Conservation (phyloP, 1,140 invertebrate species). For the Apis mellifera region DNA sequence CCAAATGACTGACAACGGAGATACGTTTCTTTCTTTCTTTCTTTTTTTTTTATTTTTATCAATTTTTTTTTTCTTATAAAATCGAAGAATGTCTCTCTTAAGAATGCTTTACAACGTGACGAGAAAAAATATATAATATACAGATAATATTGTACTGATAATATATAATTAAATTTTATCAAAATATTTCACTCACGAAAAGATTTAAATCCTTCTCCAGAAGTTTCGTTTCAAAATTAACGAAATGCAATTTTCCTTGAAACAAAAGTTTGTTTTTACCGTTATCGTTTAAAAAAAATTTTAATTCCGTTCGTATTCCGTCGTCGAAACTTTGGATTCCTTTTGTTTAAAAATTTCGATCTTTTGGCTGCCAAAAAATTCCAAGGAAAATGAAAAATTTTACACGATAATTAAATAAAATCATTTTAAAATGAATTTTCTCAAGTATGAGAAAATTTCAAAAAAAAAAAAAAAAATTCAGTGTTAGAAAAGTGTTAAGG, state of each 20-base stretch:
- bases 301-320: not conserved
- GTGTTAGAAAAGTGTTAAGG: not conserved
- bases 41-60: not conserved
- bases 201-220: not conserved
- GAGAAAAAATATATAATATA: not conserved
- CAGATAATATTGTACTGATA: too few relatives aligned
- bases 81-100: not conserved
- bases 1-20: constrained; percentile 40
- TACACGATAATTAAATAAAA: not conserved
- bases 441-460: not conserved
- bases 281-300: too few relatives aligned
- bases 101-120: not conserved
- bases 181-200: not conserved
- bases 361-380: not conserved
- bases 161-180: not conserved
- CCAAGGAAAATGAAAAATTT: not conserved
- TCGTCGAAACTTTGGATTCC: not conserved
- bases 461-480: not conserved
- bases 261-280: too few relatives aligned
- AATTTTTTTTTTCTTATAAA: not conserved
- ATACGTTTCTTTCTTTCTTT: not conserved
- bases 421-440: not conserved
- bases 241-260: not conserved
- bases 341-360: not conserved
- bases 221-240: not conserved